Evolutionary conservation across 23 tunicate genomes (phyloP), one percentile per base, ranked within the genome.

Genomic region (Aplidium turbinatum): DNA sequence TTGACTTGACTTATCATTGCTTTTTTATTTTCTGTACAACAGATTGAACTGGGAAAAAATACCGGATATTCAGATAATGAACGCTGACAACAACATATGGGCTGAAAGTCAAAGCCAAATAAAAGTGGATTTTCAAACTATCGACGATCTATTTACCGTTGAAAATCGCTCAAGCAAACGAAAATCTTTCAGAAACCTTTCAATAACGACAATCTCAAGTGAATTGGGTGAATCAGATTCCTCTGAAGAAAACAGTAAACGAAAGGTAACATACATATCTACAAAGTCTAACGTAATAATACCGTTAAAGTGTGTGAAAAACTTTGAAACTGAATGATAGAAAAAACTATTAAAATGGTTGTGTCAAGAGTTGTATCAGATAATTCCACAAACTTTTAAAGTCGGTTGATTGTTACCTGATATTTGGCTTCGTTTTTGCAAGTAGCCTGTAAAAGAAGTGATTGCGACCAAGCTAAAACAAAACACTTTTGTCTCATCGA

Each of bases 31-130:
- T n/a, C n/a, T n/a, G n/a, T n/a, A n/a, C n/a, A n/a, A 3, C 34
- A 88, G 96, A 56, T 50, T 88, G 22, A 57, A 52, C 63, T 88
- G 96, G 96, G 54, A 74, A 71, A 88, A 88, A 51, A 88, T 88
- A 27, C 96, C 96, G 3, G 96, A 88, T 54, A 36, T 57, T 56
- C 96, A 76, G 42, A 76, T 88, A 2, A 66, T 16, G 23, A 68
- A 58, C 63, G 96, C 82, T 33, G 80, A 72, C 26, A 60, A 66
- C 54, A 82, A 72, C 51, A 81, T 70, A 3, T 68, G 82, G 76
- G 52, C 42, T 22, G 83, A 60, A 74, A 27, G 45, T 11, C 67
- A 83, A 18, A 58, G 31, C 31, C 58, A 58, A 11, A 68, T 88
- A 19, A 58, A 63, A 0, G 83, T 76, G 21, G 96, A 88, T 47